A percentile compares a stretch with the other conserved stretches of the same genome.
Evolutionary conservation across 2,888 invertebrate genomes (phyloP).

Genomic region (Dicyrtoma fusca): DNA sequence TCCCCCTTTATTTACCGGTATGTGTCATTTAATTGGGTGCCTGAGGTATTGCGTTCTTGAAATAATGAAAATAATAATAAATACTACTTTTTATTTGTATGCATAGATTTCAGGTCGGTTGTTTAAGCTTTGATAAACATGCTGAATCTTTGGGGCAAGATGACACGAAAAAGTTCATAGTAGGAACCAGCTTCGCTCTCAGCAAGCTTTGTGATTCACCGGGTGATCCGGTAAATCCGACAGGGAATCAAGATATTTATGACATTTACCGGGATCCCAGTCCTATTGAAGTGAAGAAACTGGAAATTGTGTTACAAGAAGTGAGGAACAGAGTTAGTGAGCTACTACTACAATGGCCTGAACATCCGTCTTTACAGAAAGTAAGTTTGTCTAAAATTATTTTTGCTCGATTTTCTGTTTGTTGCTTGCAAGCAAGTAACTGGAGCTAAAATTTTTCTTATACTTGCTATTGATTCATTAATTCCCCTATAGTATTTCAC

Average conservation of each 20-base stretch:
- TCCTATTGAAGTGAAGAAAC: conserved; percentile 74
- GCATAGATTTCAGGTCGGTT: conserved; percentile 50
- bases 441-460: too few relatives aligned
- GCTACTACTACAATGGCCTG: conserved; percentile 80
- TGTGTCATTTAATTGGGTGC: background rate
- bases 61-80: conserved; percentile 2
- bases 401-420: too few relatives aligned
- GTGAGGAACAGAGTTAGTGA: conserved; percentile 68
- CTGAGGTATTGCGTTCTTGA: too few relatives aligned
- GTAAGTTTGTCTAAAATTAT: too few relatives aligned
- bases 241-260: conserved; percentile 57
- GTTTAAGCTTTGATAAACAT: conserved; percentile 36
- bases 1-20: conserved; percentile 50
- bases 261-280: conserved; percentile 86
- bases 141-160: conserved; percentile 39
- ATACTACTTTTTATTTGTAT: background rate
- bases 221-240: conserved; percentile 17
- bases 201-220: conserved; percentile 18
- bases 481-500: too few relatives aligned
- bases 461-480: too few relatives aligned
- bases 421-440: conserved; percentile 70
- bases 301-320: conserved; percentile 70
- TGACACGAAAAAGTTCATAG: conserved; percentile 47
- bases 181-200: conserved; percentile 48
- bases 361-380: conserved; percentile 82